Base-by-base conservation (phyloP, 2,797 vertebrate species). In the Clarias fuscus region DNA sequence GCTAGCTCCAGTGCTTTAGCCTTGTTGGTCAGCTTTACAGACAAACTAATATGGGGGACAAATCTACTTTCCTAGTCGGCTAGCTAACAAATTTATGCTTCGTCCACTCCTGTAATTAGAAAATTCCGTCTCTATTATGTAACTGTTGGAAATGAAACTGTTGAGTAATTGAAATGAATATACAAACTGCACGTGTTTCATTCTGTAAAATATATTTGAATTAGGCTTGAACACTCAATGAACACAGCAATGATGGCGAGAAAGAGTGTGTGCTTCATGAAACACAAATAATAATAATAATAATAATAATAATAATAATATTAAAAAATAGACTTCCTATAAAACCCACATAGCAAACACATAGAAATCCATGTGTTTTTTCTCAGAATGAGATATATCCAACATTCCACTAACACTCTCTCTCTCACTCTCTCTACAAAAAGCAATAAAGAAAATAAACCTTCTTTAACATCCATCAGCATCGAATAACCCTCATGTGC, bases 171-270 rank as follows among this genome's bases (percentile, higher is more conserved):
- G 13, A 82, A 86, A 82, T 82, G 58, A 81, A 30, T 30, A 30
- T 30, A 17, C 24, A 33, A 30, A 33, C 33, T 5, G 75, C 79
- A 78, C 24, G 76, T 8, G 24, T 27, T 76, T 82, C 33, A 83
- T 83, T 65, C 72, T 78, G 85, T 83, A 86, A 86, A 86, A 86
- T 86, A 86, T 83, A 86, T 86, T 83, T 77, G 53, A 77, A 77
- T 83, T 82, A 77, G 48, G 64, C 64, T 61, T 48, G 53, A 68
- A 73, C 81, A 84, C 75, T 84, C 65, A 84, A 62, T 56, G 82
- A 84, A 79, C 86, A 78, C 73, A 87, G n/a, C 56, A 13, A 24
- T 56, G 37, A 83, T 24, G 81, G n/a, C 62, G 73, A n/a, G 67
- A 83, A 37, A 56, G 73, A 43, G 64, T 62, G 80, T 70, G 73